Conservation (phyloP, 1,140 invertebrate genomes). For the Papilio aristodemus region DNA sequence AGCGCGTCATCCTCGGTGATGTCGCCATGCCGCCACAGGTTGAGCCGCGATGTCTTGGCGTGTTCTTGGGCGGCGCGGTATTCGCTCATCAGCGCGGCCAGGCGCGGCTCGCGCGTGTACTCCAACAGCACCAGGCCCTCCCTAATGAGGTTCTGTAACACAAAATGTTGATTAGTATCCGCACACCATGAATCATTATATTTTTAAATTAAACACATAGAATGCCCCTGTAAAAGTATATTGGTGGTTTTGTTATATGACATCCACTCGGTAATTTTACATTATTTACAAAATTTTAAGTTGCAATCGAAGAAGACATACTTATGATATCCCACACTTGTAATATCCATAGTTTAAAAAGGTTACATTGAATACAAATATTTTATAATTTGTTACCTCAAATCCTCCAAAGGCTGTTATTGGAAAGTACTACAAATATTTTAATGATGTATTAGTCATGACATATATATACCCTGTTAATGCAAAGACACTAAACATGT, state of each 20-base stretch:
- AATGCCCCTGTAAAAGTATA: no score
- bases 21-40: constrained; percentile 98
- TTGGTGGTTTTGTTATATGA: no score
- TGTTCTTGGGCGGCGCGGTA: constrained; percentile 92
- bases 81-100: constrained; percentile 90
- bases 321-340: no score
- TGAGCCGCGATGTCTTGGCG: constrained; percentile 91
- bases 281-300: no score
- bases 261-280: no score
- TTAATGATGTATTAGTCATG: background rate
- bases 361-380: background rate
- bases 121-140: constrained; percentile 94
- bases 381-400: background rate
- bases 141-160: constrained; percentile 83
- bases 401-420: background rate
- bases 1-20: constrained; percentile 97
- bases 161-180: background rate
- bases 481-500: background rate
- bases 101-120: constrained; percentile 88
- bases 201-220: no score
- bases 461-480: background rate
- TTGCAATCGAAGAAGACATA: no score
- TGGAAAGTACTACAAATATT: background rate
- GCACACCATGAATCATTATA: background rate
- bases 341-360: no score